Evolutionary conservation across 1,140 invertebrate species (phyloP).

Genomic region (Holotrichia oblita): DNA sequence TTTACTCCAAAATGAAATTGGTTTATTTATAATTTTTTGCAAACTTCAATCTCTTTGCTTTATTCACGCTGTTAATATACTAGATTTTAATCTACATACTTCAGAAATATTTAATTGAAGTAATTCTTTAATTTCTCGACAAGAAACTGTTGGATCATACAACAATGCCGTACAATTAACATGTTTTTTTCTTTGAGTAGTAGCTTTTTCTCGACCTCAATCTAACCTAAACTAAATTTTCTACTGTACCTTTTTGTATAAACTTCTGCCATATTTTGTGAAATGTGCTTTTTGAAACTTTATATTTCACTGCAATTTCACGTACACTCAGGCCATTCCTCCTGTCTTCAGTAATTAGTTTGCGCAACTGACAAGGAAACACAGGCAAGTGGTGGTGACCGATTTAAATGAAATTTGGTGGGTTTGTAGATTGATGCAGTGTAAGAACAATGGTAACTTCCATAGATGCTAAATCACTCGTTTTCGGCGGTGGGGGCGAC

Average conservation of each 20-base stretch:
- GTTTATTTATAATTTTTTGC: not conserved
- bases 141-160: too few relatives aligned
- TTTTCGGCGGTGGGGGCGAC: too few relatives aligned
- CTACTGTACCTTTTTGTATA: not conserved
- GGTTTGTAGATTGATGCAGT: too few relatives aligned
- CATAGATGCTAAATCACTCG: too few relatives aligned
- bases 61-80: not conserved
- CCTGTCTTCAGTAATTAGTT: too few relatives aligned
- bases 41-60: not conserved
- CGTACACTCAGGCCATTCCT: not conserved
- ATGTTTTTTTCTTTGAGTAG: not conserved
- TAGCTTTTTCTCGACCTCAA: conserved; percentile 6
- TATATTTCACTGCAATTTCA: too few relatives aligned
- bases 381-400: too few relatives aligned
- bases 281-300: not conserved
- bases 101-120: too few relatives aligned
- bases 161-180: not conserved
- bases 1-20: not conserved
- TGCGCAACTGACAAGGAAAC: too few relatives aligned
- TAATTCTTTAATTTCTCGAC: not conserved
- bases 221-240: not conserved
- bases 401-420: too few relatives aligned
- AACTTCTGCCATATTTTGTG: not conserved
- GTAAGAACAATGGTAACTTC: too few relatives aligned
- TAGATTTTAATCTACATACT: too few relatives aligned